Base-by-base conservation (phyloP, 2,113 vertebrate species). In the Mus pahari region DNA sequence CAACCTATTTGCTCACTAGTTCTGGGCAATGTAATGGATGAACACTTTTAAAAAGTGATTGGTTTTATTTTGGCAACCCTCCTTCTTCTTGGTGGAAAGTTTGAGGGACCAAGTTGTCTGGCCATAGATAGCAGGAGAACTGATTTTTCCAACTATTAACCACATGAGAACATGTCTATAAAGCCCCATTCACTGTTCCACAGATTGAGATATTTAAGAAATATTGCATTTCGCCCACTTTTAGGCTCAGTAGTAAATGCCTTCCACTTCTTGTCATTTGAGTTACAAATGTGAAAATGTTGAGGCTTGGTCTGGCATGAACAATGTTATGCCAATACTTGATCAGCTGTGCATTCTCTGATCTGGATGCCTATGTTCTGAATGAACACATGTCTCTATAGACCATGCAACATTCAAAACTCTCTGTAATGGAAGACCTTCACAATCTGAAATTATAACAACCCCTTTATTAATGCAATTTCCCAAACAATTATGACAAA, bases 321-420 rank as follows among this genome's bases (percentile, higher is more conserved):
- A 0, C 1, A 13, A 19, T 42, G 1, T 5, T 11, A 33, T 14
- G 45, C 11, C 66, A 45, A 5, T 1, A 0, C 11, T 0, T 0
- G 17, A 10, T 0, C 0, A 0, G 0, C 13, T 55, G 13, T 16
- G 48, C 5, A 24, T n/a, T 17, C n/a, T 0, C 4, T 1, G 4
- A 0, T 10, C 7, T 39, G 20, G 36, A 82, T 60, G 7, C 0
- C 36, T 28, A 26, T 83, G 55, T 62, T 42, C 13, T 36, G 24
- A 24, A 83, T 62, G 55, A 62, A 39, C 0, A 16, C 12, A 6
- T 74, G 33, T 10, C 16, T 45, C 12, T 11, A 48, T 39, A 78
- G 9, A 82, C 42, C 36, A 31, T 45, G n/a, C 42, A 19, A 55
- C 16, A 19, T 31, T 87, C n/a, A 83, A 71, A 58, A 28, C 13